Evolutionary conservation across 2,888 invertebrate species (phyloP), one percentile per base, ranked within the genome.

Genomic region (Phaonia tiefii): DNA sequence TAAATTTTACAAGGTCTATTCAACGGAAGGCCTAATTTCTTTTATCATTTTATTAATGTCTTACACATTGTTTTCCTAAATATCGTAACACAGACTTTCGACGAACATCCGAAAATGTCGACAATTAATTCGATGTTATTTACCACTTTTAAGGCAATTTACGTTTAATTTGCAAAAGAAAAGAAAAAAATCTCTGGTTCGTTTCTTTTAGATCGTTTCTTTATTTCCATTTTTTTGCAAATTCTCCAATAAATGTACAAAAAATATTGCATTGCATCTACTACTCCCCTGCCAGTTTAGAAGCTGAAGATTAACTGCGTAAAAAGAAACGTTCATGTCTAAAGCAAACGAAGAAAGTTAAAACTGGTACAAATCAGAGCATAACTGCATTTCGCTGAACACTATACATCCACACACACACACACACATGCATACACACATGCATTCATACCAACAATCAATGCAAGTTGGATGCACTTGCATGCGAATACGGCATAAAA

Each of bases 311-410:
- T 31, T 31, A 31, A 13, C 60, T 63, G 63, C 42, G 63, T 63
- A 69, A 81, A 81, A 80, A 51, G 49, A 73, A 69, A 72, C 71
- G 65, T 58, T 75, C 71, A 54, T 67, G 22, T 5, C 44, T 54
- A 69, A 78, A 72, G 70, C 25, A 60, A 60, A 72, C 49, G 74
- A 89, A 90, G 90, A 90, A 90, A 90, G 90, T 89, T 88, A 86
- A 89, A 90, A 90, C 89, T 89, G 89, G 88, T 88, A 90, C 89
- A 90, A 90, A 90, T 90, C 88, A 90, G 90, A 90, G 90, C 90
- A 90, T 90, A 90, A 90, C 90, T 90, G 89, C 89, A 89, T 89
- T 87, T 88, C 86, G 88, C 87, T 86, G 84, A 86, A 67, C 80
- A n/a, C n/a, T n/a, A n/a, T n/a, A n/a, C n/a, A n/a, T n/a, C n/a